These are phyloP conservation scores for Rhizomys pruinosus DNA, from an alignment of 2,113 vertebrate species.

Conservation along the genomic window DNA sequence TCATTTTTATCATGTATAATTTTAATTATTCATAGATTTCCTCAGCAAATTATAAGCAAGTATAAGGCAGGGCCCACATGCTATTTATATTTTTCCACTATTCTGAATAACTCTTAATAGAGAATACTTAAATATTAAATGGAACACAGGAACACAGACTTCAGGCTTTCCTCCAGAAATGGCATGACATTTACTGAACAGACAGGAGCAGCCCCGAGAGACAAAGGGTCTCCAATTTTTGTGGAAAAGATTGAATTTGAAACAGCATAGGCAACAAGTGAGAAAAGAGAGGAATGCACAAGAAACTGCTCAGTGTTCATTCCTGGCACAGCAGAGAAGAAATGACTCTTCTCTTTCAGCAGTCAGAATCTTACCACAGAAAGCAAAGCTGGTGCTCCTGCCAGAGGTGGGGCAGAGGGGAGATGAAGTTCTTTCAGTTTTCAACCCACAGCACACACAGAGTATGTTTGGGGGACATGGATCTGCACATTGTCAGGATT, in stretches of 20 bases:
- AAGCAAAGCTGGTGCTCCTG: not conserved
- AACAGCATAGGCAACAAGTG: not conserved
- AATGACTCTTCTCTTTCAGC: not conserved
- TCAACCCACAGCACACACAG: not conserved
- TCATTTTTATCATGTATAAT: not conserved
- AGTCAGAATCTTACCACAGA: not conserved
- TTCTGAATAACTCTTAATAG: constrained; percentile 1
- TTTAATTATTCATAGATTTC: constrained; percentile 15
- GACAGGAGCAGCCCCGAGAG: not conserved
- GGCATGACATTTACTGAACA: not conserved
- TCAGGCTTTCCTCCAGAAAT: constrained; percentile 11
- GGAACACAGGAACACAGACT: not conserved
- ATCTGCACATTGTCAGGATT: not conserved
- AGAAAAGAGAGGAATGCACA: not conserved
- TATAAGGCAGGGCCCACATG: not conserved
- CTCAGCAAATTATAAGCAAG: not conserved
- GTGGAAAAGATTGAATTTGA: constrained; percentile 1
- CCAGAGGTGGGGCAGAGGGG: not conserved
- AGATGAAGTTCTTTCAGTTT: not conserved
- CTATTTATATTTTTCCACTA: not conserved
- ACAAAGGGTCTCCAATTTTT: not conserved
- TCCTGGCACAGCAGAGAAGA: not conserved
- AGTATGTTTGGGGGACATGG: not conserved
- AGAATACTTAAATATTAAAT: constrained; percentile 31
- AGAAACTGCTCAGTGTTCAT: not conserved